phyloP scores from a whole-genome alignment of 1,140 invertebrate species.

The Lithobius niger region DNA sequence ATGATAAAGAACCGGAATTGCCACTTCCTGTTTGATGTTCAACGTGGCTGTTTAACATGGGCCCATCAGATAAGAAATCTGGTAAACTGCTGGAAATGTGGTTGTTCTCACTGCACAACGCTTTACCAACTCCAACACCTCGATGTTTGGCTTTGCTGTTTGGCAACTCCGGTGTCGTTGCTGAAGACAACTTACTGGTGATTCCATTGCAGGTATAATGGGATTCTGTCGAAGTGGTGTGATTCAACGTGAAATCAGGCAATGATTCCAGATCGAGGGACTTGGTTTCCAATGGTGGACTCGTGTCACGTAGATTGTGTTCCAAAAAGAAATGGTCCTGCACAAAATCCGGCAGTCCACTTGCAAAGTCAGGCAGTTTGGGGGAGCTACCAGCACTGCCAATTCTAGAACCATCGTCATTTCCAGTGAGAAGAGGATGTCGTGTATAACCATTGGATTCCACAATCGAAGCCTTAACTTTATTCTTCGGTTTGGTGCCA shows the following conservation, averaged over 20 bases:
- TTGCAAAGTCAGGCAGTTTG: slow-evolving; percentile 7
- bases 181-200: too few species aligned
- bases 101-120: not conserved
- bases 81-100: slow-evolving; percentile 4
- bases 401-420: not conserved
- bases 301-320: not conserved
- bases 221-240: not conserved
- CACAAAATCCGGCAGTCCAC: slow-evolving; percentile 8
- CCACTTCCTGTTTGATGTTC: not conserved
- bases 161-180: too few species aligned
- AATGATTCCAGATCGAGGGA: not conserved
- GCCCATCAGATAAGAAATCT: slow-evolving; percentile 10
- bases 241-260: not conserved
- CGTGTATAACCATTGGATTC: not conserved
- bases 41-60: slow-evolving; percentile 1
- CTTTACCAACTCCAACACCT: not conserved
- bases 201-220: too few species aligned
- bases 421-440: not conserved
- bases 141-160: not conserved
- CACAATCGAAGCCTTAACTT: not conserved
- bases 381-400: not conserved
- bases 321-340: slow-evolving; percentile 10
- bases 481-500: not conserved
- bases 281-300: not conserved
- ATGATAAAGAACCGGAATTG: too few species aligned